Evolutionary conservation across 2,113 vertebrate genomes (phyloP).

Genomic region (Ia io): DNA sequence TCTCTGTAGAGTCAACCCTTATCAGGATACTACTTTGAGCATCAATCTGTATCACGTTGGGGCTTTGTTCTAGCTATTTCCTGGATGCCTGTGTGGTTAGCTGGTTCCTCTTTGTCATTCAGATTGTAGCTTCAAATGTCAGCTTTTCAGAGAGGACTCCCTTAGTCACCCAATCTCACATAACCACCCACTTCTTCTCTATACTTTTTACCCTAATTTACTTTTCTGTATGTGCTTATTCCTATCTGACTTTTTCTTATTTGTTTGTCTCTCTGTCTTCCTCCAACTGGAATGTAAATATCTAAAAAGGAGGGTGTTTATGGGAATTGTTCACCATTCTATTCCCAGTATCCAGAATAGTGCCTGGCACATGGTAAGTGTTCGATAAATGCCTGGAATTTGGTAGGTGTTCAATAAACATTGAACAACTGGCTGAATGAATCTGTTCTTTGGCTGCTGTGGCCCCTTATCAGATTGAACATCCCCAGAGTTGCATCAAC

Average conservation of each 20-base stretch:
- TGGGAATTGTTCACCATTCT: not conserved
- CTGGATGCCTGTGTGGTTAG: not conserved
- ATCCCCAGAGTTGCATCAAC: not conserved
- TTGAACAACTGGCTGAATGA: not conserved
- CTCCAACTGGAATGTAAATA: not conserved
- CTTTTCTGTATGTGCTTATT: not conserved
- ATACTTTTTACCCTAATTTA: not conserved
- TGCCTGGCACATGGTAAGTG: not conserved
- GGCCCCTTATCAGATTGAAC: not conserved
- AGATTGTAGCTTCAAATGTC: not conserved
- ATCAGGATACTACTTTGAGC: not conserved
- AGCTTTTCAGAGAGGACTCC: not conserved
- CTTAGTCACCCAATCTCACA: not conserved
- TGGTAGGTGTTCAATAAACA: not conserved
- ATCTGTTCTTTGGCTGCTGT: not conserved
- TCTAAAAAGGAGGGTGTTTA: not conserved
- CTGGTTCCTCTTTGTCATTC: not conserved
- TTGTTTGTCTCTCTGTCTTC: not conserved
- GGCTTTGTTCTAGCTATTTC: not conserved
- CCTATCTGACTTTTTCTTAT: not conserved
- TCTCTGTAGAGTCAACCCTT: not conserved
- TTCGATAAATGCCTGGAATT: not conserved
- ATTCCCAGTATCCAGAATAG: not conserved
- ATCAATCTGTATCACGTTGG: not conserved
- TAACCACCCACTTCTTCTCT: not conserved